Conservation (phyloP, 2,888 invertebrate species). For the Augochlorella aurata region DNA sequence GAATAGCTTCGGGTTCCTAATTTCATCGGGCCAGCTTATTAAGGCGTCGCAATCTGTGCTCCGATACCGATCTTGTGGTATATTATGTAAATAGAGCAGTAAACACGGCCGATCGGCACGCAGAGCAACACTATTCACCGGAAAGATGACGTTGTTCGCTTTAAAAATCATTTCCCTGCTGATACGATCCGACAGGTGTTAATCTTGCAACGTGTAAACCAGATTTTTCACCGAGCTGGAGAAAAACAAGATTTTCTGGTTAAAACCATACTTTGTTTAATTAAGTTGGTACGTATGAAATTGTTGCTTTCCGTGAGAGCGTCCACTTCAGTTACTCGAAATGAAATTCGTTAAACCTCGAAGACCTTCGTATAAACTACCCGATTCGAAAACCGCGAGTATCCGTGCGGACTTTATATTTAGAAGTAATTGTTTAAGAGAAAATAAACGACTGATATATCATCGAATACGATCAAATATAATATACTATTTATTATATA, state of each 20-base stretch:
- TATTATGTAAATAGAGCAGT: conserved; percentile 55
- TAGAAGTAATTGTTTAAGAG: too few species aligned
- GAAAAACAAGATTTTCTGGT: not conserved
- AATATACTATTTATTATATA: too few species aligned
- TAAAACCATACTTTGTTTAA: not conserved
- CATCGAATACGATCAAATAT: too few species aligned
- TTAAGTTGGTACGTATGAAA: not conserved
- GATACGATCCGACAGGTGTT: conserved; percentile 19
- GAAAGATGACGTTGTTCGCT: not conserved
- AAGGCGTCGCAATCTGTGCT: conserved; percentile 41
- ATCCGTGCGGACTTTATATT: too few species aligned
- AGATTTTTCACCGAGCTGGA: not conserved
- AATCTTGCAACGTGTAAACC: not conserved
- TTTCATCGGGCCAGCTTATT: conserved; percentile 36
- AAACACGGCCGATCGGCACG: not conserved
- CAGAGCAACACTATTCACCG: not conserved
- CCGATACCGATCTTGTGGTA: conserved; percentile 50
- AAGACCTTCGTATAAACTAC: too few species aligned
- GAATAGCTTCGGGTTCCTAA: conserved; percentile 50
- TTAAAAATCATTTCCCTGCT: not conserved
- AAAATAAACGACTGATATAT: too few species aligned
- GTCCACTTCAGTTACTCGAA: not conserved
- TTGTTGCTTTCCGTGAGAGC: not conserved
- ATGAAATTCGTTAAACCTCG: not conserved
- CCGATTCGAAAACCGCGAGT: too few species aligned